phyloP scores from a whole-genome alignment of 2,888 invertebrate genomes.

The Patella caerulea region DNA sequence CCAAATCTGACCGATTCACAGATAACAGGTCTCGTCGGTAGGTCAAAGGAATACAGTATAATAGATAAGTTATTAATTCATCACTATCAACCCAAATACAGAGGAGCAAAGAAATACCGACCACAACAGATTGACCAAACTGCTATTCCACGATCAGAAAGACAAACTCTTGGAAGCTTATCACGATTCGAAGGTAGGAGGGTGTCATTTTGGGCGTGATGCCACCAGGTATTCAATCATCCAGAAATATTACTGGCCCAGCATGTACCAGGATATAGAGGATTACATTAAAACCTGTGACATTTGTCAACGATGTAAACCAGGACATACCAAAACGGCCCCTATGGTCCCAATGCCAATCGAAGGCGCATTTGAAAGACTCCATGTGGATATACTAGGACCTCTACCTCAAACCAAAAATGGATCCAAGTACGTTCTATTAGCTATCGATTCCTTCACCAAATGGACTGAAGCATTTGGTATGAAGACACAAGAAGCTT shows the following conservation, averaged over 20 bases:
- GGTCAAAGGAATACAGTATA: neutral
- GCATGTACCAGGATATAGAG: no score
- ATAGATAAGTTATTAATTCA: neutral
- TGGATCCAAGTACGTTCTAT: constrained; percentile 73
- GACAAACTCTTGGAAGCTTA: no score
- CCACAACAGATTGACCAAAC: neutral
- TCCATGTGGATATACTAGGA: constrained; percentile 40
- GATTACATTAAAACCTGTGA: constrained; percentile 17
- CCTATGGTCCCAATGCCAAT: constrained; percentile 34
- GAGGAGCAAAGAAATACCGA: neutral
- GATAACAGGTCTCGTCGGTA: neutral
- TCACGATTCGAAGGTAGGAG: no score
- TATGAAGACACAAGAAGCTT: constrained; percentile 36
- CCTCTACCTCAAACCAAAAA: constrained; percentile 28
- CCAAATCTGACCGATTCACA: neutral
- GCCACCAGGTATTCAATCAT: no score
- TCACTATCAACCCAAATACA: neutral
- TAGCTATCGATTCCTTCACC: constrained; percentile 35
- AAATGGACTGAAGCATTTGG: constrained; percentile 42
- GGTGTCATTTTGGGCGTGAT: no score
- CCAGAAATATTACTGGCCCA: no score
- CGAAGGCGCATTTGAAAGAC: constrained; percentile 24
- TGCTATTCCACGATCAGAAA: neutral
- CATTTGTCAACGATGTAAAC: constrained; percentile 14
- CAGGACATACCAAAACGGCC: constrained; percentile 20